phyloP scores from a whole-genome alignment of 2,888 invertebrate species.

The Lycophotia porphyrea region DNA sequence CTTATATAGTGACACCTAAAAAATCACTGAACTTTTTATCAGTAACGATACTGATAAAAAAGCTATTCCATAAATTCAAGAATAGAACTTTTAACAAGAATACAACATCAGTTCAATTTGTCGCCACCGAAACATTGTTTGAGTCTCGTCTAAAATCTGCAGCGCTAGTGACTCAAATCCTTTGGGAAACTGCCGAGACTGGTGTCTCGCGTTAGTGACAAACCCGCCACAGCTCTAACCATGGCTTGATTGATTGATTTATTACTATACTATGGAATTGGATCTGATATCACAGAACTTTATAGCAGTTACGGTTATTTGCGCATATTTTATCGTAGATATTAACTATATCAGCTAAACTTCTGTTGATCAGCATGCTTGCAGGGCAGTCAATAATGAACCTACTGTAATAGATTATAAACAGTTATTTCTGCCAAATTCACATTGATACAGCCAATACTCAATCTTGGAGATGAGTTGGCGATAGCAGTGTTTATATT shows the following conservation, averaged over 20 bases:
- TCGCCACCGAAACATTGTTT: conserved; percentile 8
- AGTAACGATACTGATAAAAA: too few relatives aligned
- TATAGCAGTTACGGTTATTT: conserved; percentile 12
- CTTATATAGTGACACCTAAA: neutral
- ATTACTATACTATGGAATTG: conserved; percentile 45
- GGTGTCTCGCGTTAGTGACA: conserved; percentile 39
- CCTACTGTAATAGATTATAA: neutral
- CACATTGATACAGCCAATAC: neutral
- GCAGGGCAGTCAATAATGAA: neutral
- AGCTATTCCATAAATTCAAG: neutral
- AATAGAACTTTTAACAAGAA: neutral
- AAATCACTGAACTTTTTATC: too few relatives aligned
- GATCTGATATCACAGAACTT: conserved; percentile 26
- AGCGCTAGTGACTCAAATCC: conserved; percentile 34
- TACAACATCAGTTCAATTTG: conserved; percentile 10
- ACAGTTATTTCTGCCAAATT: neutral
- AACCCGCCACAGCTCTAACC: conserved; percentile 47
- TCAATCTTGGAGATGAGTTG: neutral
- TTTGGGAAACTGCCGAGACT: conserved; percentile 37
- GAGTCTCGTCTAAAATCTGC: conserved; percentile 43
- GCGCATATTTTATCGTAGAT: conserved; percentile 5
- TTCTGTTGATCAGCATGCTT: neutral
- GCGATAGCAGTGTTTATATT: too few relatives aligned
- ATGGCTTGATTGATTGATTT: conserved; percentile 56
- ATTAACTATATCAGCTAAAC: neutral